Conservation (phyloP, 2,888 invertebrate species). For the Sphaerophoria rueppellii region DNA sequence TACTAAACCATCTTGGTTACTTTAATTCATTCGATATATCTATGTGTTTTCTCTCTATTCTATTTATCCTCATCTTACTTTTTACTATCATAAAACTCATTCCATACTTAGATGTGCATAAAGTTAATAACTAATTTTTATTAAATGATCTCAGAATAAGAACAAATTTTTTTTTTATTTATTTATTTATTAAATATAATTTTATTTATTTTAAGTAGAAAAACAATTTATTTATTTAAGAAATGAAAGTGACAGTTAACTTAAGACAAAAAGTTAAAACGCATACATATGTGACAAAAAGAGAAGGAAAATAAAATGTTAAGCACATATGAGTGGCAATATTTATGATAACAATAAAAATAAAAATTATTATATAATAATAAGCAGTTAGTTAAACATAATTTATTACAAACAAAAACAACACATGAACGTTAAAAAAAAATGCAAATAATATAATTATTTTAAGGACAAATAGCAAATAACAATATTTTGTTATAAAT, state of each 20-base stretch:
- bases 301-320: slow-evolving; percentile 34
- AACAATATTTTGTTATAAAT: slow-evolving; percentile 24
- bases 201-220: no score
- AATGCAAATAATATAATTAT: slow-evolving; percentile 13
- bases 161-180: no score
- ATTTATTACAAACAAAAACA: slow-evolving; percentile 25
- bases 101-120: no score
- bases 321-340: slow-evolving; percentile 54
- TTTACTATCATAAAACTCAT: no score
- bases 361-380: slow-evolving; percentile 42
- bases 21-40: no score
- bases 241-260: slow-evolving; percentile 5
- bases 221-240: background rate
- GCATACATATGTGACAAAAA: slow-evolving; percentile 20
- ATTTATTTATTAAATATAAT: no score
- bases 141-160: no score
- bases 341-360: slow-evolving; percentile 29
- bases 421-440: slow-evolving; percentile 36
- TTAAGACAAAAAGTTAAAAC: slow-evolving; percentile 28
- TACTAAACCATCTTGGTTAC: no score
- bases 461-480: slow-evolving; percentile 4
- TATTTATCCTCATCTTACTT: no score
- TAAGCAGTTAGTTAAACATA: slow-evolving; percentile 40
- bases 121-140: no score
- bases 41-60: no score